Percentiles rank a stretch among this genome's conserved stretches.
Evolutionary conservation across 2,113 vertebrate genomes (phyloP).

Genomic region (Anthoscopus minutus): DNA sequence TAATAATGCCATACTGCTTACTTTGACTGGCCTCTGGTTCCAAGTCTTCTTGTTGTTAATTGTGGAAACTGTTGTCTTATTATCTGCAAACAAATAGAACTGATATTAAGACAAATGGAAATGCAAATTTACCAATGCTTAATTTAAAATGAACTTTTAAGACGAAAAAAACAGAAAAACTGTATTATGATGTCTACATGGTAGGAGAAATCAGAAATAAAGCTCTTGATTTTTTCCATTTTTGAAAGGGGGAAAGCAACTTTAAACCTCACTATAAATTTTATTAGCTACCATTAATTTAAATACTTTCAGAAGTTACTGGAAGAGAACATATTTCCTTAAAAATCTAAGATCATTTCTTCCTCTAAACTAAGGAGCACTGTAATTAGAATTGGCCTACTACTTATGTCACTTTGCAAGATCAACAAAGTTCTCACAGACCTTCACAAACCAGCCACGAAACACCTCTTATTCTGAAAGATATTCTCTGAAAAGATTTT

Average conservation of each 20-base stretch:
- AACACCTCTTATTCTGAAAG: background rate
- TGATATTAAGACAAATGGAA: background rate
- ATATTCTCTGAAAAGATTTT: background rate
- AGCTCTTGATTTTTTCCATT: background rate
- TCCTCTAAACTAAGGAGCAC: background rate
- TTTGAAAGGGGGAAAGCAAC: background rate
- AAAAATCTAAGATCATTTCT: background rate
- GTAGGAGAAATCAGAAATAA: background rate
- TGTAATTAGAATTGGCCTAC: background rate
- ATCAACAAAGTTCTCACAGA: background rate
- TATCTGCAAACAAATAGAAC: slow-evolving; percentile 78
- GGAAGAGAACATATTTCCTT: background rate
- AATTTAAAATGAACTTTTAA: background rate
- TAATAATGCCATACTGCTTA: slow-evolving; percentile 69
- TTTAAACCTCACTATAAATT: background rate
- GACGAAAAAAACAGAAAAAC: background rate
- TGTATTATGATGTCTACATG: background rate
- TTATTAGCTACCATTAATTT: background rate
- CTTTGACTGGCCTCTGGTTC: slow-evolving; percentile 98
- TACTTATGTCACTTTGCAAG: background rate
- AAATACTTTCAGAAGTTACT: background rate
- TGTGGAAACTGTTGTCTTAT: slow-evolving; percentile 98
- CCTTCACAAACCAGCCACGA: background rate
- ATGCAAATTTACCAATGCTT: background rate
- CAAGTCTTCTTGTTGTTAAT: slow-evolving; percentile 91